Percentiles rank a stretch among this genome's conserved stretches.
Evolutionary conservation across 2,888 invertebrate species (phyloP).

Genomic region (Drosophila limbata): DNA sequence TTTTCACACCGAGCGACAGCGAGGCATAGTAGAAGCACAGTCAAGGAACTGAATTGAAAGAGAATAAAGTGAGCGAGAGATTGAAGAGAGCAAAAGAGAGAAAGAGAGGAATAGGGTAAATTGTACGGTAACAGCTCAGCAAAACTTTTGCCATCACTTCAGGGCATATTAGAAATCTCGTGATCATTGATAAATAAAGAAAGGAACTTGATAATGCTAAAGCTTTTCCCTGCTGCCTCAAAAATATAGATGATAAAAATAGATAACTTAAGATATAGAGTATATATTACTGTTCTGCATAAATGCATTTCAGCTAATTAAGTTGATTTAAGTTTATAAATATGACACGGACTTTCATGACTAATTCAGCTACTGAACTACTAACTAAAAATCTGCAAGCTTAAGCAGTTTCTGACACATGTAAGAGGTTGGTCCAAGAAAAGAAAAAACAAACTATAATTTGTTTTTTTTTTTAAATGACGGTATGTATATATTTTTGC

Average conservation of each 20-base stretch:
- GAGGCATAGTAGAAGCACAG: neutral
- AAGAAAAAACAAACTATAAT: too few species aligned
- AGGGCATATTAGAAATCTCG: conserved; percentile 49
- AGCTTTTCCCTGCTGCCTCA: neutral
- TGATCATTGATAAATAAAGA: conserved; percentile 53
- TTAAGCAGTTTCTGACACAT: too few species aligned
- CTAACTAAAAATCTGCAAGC: too few species aligned
- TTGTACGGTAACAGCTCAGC: conserved; percentile 16
- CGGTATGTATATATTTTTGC: too few species aligned
- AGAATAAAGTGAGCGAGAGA: neutral
- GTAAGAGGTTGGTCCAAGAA: too few species aligned
- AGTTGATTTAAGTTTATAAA: neutral
- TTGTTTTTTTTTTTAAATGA: too few species aligned
- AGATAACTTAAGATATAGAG: neutral
- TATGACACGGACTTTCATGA: too few species aligned
- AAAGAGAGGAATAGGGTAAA: neutral
- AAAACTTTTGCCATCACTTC: conserved; percentile 29
- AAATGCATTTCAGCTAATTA: neutral
- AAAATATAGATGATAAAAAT: neutral
- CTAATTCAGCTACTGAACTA: too few species aligned
- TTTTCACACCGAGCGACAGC: conserved; percentile 60
- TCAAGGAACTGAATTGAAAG: conserved; percentile 7
- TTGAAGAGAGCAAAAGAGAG: neutral
- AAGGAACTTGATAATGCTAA: conserved; percentile 7
- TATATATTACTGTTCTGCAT: neutral